Base-by-base conservation (phyloP, 2,113 vertebrate species). In the Monopterus albus region DNA sequence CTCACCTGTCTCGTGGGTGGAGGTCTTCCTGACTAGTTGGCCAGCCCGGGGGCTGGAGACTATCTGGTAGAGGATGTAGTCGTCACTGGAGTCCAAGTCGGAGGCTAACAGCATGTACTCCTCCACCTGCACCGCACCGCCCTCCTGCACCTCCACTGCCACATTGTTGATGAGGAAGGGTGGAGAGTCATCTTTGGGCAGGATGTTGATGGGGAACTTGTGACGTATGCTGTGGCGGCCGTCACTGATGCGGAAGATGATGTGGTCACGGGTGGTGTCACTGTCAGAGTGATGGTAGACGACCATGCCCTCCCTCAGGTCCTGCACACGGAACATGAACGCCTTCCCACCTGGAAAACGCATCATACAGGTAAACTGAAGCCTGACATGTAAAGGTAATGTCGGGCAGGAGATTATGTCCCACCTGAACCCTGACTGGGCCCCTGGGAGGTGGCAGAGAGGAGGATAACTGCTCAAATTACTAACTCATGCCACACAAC, bases 311-410 rank as follows among this genome's bases (percentile, higher is more conserved):
- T 94, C 86, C 36, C 63, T 84, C 55, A 89, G 91, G 87, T 90
- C 93, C 74, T 82, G 84, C 58, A 96, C 91, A 12, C 84, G 46
- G 25, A 95, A 94, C 87, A 94, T 84, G 63, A 95, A 95, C 28
- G 87, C 94, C 88, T 94, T 94, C 60, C 88, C 88, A 59, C 94
- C 94, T 95, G 89, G 7, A 13, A 51, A 13, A 7, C n/a, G n/a
- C n/a, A n/a, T n/a, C n/a, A n/a, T n/a, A n/a, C n/a, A n/a, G n/a
- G n/a, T n/a, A n/a, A n/a, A n/a, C n/a, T n/a, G n/a, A n/a, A n/a
- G n/a, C n/a, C n/a, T n/a, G n/a, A n/a, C n/a, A n/a, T n/a, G n/a
- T n/a, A n/a, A n/a, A n/a, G n/a, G n/a, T n/a, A n/a, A n/a, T n/a
- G n/a, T n/a, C n/a, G n/a, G n/a, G n/a, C n/a, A n/a, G n/a, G n/a